Base-by-base conservation (phyloP, 2,888 invertebrate species). In the Philereme vetulata region DNA sequence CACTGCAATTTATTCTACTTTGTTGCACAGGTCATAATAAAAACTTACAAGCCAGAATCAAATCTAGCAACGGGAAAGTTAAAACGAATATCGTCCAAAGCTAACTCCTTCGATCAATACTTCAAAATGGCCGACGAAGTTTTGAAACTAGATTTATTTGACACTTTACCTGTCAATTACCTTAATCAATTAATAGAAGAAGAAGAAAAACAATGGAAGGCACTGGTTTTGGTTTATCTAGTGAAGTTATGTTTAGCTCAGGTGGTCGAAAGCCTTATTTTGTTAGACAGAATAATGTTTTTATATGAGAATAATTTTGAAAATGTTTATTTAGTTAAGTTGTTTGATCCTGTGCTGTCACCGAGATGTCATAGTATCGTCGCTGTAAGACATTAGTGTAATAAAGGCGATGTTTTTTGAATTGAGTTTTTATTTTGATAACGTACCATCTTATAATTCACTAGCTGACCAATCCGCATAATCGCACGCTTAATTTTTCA, bases 291-390 rank as follows among this genome's bases (percentile, higher is more conserved):
- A 72, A 82, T 96, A 45, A 88, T 96, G 72, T 98, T 93, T 93
- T 93, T 98, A 36, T 85, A 94, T 61, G 97, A 97, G 77, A 91
- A 91, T 72, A 93, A 92, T 3, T 91, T 91, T 73, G 75, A 90
- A 6, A 85, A 91, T 50, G 85, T 84, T 2, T 94, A 92, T 87
- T 81, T 98, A 60, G 94, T 97, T 33, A 94, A 95, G 74, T 85
- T 98, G 63, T 98, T 98, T 86, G 96, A 98, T 90, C 96, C 97
- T 5, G 92, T 96, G 0, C 85, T 96, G 60, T 98, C 98, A 1
- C 98, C 98, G 4, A 91, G 98, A 70, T 96, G 96, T 86, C 96
- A 96, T 82, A 95, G 94, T 44, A 93, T 97, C 72, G 88, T 97
- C 56, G 95, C 95, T 68, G 74, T 93, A 46, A 94, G 93, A 76